A percentile compares a stretch with the other conserved stretches of the same genome.
phyloP scores from a whole-genome alignment of 2,113 vertebrate species.

The Pao palembangensis region DNA sequence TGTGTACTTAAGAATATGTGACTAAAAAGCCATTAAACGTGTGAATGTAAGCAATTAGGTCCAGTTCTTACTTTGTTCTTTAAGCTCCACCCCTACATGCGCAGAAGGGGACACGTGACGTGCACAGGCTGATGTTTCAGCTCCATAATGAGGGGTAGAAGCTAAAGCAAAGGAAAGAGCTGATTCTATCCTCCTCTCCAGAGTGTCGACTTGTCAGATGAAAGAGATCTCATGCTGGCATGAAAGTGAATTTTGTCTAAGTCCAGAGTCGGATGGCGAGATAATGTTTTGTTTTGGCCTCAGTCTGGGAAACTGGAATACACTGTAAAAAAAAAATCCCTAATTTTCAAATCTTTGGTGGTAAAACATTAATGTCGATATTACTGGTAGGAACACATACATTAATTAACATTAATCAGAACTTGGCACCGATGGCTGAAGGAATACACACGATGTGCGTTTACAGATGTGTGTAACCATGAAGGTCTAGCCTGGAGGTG shows the following conservation, averaged over 20 bases:
- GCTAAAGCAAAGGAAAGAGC: not conserved
- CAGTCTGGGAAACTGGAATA: constrained; percentile 11
- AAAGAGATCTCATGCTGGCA: constrained; percentile 37
- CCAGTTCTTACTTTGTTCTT: not conserved
- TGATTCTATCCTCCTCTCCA: constrained; percentile 20
- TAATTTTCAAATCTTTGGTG: too few relatives aligned
- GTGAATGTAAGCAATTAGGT: not conserved
- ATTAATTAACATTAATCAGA: too few relatives aligned
- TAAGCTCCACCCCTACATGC: constrained; percentile 22
- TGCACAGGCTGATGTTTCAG: constrained; percentile 23
- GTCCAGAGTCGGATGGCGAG: constrained; percentile 36
- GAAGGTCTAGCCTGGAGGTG: too few relatives aligned
- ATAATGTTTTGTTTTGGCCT: constrained; percentile 51
- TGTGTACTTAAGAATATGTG: not conserved
- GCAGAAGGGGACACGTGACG: constrained; percentile 22
- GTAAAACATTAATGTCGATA: too few relatives aligned
- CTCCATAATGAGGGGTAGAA: constrained; percentile 11
- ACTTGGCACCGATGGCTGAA: too few relatives aligned
- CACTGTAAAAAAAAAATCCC: constrained; percentile 24
- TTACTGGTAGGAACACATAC: too few relatives aligned
- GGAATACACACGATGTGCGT: too few relatives aligned
- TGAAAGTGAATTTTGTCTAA: constrained; percentile 43
- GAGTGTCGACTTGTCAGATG: constrained; percentile 19
- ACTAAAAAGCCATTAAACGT: constrained; percentile 9
- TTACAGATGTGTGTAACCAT: too few relatives aligned